These are phyloP conservation scores for Stomatorhinus ivindoensis DNA, from an alignment of 2,113 vertebrate species.

Conservation along the genomic window DNA sequence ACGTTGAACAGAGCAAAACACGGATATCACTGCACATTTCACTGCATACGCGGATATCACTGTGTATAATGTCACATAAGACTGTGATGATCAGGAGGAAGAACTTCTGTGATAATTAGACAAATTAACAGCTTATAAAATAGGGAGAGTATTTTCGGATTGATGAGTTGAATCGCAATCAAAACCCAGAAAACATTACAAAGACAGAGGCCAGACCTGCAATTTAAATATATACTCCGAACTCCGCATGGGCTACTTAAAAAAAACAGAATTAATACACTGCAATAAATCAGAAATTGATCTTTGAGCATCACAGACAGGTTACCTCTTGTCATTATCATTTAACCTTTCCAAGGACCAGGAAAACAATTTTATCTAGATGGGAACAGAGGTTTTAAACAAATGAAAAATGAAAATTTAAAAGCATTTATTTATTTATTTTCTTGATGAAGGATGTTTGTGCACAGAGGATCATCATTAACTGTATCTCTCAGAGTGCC, in stretches of 20 bases:
- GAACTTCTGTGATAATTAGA: not conserved
- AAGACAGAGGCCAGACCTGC: not conserved
- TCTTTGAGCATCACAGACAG: not conserved
- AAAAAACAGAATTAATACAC: not conserved
- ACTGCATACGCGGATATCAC: not conserved
- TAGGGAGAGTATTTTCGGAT: not conserved
- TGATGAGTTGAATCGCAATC: not conserved
- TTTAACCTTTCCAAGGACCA: constrained; percentile 18
- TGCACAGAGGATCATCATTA: not conserved
- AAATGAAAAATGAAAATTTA: constrained; percentile 20
- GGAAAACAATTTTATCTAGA: constrained; percentile 5
- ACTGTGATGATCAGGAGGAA: not conserved
- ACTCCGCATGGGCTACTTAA: not conserved
- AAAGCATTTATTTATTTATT: not conserved
- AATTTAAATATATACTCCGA: not conserved
- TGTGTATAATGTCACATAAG: not conserved
- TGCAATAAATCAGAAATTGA: not conserved
- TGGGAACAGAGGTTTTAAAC: constrained; percentile 1
- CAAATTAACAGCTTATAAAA: not conserved
- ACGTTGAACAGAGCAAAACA: not conserved
- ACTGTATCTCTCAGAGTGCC: not conserved
- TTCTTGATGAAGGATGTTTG: not conserved
- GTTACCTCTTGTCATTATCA: not conserved
- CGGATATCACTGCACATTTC: not conserved
- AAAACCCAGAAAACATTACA: not conserved